Base-by-base conservation (phyloP, 2,888 invertebrate genomes). In the Latheticus oryzae region DNA sequence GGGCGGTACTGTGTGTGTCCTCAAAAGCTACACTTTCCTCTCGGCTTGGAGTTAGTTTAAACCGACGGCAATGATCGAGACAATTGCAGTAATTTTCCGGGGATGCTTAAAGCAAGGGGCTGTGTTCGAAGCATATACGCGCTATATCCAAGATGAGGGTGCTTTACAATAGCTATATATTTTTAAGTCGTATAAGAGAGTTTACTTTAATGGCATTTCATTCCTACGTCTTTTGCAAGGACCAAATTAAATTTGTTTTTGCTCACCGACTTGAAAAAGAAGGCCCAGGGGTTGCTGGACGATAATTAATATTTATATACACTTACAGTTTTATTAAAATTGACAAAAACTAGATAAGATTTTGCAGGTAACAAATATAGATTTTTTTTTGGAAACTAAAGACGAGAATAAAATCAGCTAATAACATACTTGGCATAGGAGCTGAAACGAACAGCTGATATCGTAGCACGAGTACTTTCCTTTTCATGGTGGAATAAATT, bases 31-130 rank as follows among this genome's bases (percentile, higher is more conserved):
- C 33, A 33, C 24, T 16, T 35, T 28, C 9, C 35, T 35, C 35
- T 21, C 50, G 38, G 66, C 60, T 61, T 60, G 53, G 63, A 67
- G 66, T 70, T 65, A 68, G 70, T 71, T 71, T 72, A 65, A 70
- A 72, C 73, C 74, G 73, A 68, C 72, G 70, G 73, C 75, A 75
- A 76, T 76, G 76, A 77, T 76, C 76, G 76, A 73, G 75, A 76
- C 76, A 77, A 77, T 77, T 77, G 76, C 72, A 73, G 76, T 76
- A 74, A 76, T 77, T 76, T 76, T 73, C 74, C 74, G 70, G 72
- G 69, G 65, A 68, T 64, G 69, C 72, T 73, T 71, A 68, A 70
- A 66, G 63, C 67, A 60, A 54, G 59, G 62, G 61, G 60, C 57
- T 37, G 58, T 57, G 56, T 54, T 58, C n/a, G 55, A 42, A 47